Evolutionary conservation across 2,888 invertebrate species (phyloP), one percentile per base, ranked within the genome.

Genomic region (Rosalia funebris): DNA sequence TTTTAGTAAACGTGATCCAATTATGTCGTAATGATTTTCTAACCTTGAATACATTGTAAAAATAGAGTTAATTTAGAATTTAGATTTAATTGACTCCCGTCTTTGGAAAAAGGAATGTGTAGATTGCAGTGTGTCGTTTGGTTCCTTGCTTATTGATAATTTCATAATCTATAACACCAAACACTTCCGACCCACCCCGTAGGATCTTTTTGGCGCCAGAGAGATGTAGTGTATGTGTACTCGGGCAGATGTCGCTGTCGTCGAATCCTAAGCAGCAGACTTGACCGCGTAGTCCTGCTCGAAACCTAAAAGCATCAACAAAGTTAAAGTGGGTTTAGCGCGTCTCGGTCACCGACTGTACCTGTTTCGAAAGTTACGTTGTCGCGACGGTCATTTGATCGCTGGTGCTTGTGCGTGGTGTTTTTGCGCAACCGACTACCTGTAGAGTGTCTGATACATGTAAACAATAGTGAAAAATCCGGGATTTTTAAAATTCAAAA

Each of bases 381-480:
- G 41, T 17, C 31, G 52, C 17, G 36, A 12, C 31, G 41, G 32
- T 31, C 42, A 53, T 31, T 53, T 14, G 42, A 16, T 16, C 46
- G 46, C 41, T 20, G 34, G 46, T 55, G 59, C 41, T 62, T 46
- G 52, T 45, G 62, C 50, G 57, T 34, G 48, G 19, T 61, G 41
- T 46, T 58, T 64, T 58, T 63, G 67, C 66, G 68, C 64, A 62
- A 42, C 52, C 60, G 15, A 54, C 57, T 36, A 63, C 65, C 65
- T 62, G 66, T 66, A 63, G 57, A 57, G 58, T 53, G 50, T 45
- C 52, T 53, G 60, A 47, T 69, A 63, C 46, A 60, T 68, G 70
- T 65, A 63, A 67, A 68, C 64, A 62, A 47, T 52, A 42, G 65
- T 62, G 63, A 47, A 50, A 19, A 58, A 53, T 53, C 53, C 44